Evolutionary conservation across 2,113 vertebrate species (phyloP).

Genomic region (Bubalus kerabau): DNA sequence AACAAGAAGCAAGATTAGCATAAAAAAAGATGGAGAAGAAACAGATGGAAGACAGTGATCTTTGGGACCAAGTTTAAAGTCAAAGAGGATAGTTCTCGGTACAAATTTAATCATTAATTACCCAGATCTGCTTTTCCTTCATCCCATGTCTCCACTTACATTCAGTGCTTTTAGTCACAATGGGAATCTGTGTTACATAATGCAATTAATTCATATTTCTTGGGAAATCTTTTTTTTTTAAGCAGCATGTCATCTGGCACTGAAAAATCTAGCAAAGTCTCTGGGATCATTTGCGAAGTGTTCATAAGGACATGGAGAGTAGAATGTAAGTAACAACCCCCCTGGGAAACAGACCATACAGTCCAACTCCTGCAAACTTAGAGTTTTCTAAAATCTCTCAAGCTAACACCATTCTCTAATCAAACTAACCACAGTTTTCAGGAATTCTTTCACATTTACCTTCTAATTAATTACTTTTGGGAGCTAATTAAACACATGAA

Average conservation of each 20-base stretch:
- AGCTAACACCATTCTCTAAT: not conserved
- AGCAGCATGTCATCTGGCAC: not conserved
- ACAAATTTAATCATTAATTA: not conserved
- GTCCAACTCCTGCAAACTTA: not conserved
- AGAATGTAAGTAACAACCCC: not conserved
- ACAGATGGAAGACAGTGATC: not conserved
- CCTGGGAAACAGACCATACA: not conserved
- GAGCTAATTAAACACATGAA: not conserved
- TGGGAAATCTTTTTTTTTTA: not conserved
- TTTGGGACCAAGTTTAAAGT: not conserved
- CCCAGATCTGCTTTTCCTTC: not conserved
- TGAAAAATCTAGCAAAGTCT: not conserved
- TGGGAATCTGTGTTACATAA: not conserved
- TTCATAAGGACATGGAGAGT: not conserved
- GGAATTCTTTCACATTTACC: not conserved
- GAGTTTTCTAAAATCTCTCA: not conserved
- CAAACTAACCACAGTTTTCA: not conserved
- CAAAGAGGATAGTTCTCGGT: not conserved
- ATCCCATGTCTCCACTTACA: not conserved
- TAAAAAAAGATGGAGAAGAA: not conserved
- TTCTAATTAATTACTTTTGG: not conserved
- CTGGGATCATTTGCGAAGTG: not conserved
- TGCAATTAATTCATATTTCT: not conserved
- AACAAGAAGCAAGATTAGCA: not conserved
- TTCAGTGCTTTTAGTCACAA: not conserved